phyloP scores from a whole-genome alignment of 2,888 invertebrate species.

The Melangyna quadrimaculata region DNA sequence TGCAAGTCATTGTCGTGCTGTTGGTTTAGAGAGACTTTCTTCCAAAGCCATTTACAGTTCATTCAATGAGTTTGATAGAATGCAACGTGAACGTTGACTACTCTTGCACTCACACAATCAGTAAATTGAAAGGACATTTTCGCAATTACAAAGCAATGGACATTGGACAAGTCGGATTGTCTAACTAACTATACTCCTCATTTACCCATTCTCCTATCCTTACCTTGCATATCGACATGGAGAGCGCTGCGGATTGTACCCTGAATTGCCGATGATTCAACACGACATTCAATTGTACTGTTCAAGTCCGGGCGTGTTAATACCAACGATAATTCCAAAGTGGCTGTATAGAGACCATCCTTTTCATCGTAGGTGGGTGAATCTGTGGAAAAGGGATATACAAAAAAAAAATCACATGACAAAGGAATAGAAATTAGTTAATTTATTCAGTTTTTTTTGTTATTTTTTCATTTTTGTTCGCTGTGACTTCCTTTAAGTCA shows the following conservation, averaged over 20 bases:
- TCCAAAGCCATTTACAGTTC: constrained; percentile 15
- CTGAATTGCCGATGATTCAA: constrained; percentile 84
- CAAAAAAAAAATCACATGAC: not conserved
- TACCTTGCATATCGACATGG: constrained; percentile 87
- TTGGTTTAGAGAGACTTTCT: constrained; percentile 19
- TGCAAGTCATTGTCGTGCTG: constrained; percentile 33
- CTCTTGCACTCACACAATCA: constrained; percentile 14
- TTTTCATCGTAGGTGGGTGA: constrained; percentile 82
- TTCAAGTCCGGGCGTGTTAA: constrained; percentile 87
- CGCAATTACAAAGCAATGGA: constrained; percentile 33
- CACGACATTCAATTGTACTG: constrained; percentile 86
- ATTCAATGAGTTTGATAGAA: constrained; percentile 27
- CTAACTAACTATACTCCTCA: not conserved
- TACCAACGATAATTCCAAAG: constrained; percentile 84
- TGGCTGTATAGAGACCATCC: constrained; percentile 85
- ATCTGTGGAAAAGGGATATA: constrained; percentile 81
- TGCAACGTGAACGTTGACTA: constrained; percentile 13
- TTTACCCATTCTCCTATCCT: not conserved
- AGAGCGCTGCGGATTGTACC: constrained; percentile 80
- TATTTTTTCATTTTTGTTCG: not conserved
- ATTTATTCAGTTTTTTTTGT: constrained; percentile 28
- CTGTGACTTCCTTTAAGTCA: not conserved
- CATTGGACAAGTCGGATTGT: not conserved
- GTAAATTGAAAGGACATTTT: constrained; percentile 17
- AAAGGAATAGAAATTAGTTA: constrained; percentile 44